Conservation (phyloP, 2,113 vertebrate genomes). For the Passerina amoena region DNA sequence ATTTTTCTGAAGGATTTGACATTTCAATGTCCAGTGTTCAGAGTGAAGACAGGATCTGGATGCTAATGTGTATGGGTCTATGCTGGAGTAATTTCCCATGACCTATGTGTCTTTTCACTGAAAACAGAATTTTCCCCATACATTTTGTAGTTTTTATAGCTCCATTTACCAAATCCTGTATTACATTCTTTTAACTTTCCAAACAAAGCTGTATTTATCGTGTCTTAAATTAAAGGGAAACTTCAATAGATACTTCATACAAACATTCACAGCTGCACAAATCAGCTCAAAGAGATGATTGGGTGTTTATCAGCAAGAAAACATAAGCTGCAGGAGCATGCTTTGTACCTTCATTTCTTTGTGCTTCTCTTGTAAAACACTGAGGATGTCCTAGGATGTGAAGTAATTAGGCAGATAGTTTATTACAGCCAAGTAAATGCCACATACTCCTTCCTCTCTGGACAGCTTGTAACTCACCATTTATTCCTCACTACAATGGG, state of each 20-base stretch:
- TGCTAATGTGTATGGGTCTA: neutral
- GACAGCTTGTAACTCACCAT: constrained; percentile 10
- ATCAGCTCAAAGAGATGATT: constrained; percentile 4
- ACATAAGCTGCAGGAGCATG: neutral
- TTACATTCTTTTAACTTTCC: neutral
- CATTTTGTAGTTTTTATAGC: neutral
- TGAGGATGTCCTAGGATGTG: constrained; percentile 5
- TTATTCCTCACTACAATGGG: neutral
- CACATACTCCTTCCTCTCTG: neutral
- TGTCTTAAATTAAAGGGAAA: constrained; percentile 43
- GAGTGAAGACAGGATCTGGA: neutral
- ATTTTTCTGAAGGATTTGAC: neutral
- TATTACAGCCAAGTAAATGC: constrained; percentile 32
- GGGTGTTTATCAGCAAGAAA: constrained; percentile 43
- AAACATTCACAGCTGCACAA: constrained; percentile 42
- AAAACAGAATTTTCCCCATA: neutral
- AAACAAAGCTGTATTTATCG: constrained; percentile 26
- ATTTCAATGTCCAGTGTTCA: neutral
- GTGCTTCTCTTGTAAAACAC: constrained; percentile 36
- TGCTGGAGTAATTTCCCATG: neutral
- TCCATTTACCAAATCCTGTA: neutral
- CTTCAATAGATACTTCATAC: constrained; percentile 22
- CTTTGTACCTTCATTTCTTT: constrained; percentile 33
- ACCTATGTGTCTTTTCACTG: neutral
- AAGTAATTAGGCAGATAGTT: constrained; percentile 49